Evolutionary conservation across 2,113 vertebrate genomes (phyloP).

Genomic region (Acinonyx jubatus): DNA sequence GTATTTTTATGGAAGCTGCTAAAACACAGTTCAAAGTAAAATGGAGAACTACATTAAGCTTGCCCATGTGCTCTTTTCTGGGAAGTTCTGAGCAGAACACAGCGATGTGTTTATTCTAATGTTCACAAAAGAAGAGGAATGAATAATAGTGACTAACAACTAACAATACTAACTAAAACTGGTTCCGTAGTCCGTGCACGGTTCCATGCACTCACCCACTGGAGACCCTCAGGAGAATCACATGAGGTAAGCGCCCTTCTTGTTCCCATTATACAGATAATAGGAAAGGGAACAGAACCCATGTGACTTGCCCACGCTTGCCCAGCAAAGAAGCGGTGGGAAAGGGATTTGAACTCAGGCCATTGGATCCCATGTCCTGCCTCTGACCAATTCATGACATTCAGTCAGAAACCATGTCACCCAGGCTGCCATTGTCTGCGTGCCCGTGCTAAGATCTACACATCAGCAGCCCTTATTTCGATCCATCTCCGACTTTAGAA

Average conservation of each 20-base stretch:
- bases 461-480: background rate
- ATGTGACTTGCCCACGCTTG: background rate
- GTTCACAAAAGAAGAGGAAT: background rate
- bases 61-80: background rate
- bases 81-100: rapidly evolving
- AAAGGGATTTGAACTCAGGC: background rate
- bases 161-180: no score
- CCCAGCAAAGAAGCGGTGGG: background rate
- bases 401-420: background rate
- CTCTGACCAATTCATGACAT: background rate
- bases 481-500: background rate
- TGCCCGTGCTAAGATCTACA: background rate
- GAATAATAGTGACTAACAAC: background rate
- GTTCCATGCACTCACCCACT: no score
- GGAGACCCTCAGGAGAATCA: no score
- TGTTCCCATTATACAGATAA: background rate
- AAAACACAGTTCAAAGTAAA: background rate
- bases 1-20: background rate
- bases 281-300: background rate
- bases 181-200: background rate
- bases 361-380: background rate
- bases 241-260: no score
- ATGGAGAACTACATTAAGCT: background rate
- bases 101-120: background rate
- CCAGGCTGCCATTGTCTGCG: rapidly evolving